Conservation (phyloP, 2,888 invertebrate species). For the Cremastinae sp. region DNA sequence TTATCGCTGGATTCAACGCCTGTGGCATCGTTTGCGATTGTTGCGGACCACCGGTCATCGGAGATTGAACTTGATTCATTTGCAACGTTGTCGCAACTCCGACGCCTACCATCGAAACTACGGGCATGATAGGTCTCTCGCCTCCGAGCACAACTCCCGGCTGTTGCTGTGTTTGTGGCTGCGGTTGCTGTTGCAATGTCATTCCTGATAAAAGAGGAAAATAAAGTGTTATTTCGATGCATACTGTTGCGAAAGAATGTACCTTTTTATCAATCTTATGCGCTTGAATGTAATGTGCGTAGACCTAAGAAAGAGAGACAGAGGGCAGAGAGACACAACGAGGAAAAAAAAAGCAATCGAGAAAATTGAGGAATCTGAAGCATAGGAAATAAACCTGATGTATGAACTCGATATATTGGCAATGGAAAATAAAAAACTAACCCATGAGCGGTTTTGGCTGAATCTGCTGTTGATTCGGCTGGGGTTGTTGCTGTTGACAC, state of each 20-base stretch:
- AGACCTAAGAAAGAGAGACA: too few species aligned
- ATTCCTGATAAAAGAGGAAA: slow-evolving; percentile 80
- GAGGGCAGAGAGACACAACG: neutral
- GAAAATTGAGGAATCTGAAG: too few species aligned
- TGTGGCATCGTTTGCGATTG: slow-evolving; percentile 73
- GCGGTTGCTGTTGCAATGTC: slow-evolving; percentile 82
- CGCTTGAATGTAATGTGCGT: too few species aligned
- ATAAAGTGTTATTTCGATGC: neutral
- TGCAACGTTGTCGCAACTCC: slow-evolving; percentile 75
- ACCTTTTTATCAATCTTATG: too few species aligned
- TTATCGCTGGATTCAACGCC: slow-evolving; percentile 74
- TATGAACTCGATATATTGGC: too few species aligned
- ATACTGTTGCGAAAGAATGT: too few species aligned
- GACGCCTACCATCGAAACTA: slow-evolving; percentile 84
- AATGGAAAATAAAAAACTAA: slow-evolving; percentile 67
- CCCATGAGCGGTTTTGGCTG: slow-evolving; percentile 83
- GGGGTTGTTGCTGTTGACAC: slow-evolving; percentile 63
- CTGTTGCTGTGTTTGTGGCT: slow-evolving; percentile 79
- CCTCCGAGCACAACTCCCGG: slow-evolving; percentile 76
- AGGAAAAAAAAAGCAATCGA: neutral
- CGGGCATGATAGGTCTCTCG: slow-evolving; percentile 85
- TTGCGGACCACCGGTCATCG: slow-evolving; percentile 69
- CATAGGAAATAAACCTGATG: too few species aligned
- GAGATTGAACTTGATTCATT: slow-evolving; percentile 74
- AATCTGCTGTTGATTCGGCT: slow-evolving; percentile 80